These are phyloP conservation scores for Tetramorium alpestre DNA, from an alignment of 1,140 invertebrate genomes.

Conservation along the genomic window DNA sequence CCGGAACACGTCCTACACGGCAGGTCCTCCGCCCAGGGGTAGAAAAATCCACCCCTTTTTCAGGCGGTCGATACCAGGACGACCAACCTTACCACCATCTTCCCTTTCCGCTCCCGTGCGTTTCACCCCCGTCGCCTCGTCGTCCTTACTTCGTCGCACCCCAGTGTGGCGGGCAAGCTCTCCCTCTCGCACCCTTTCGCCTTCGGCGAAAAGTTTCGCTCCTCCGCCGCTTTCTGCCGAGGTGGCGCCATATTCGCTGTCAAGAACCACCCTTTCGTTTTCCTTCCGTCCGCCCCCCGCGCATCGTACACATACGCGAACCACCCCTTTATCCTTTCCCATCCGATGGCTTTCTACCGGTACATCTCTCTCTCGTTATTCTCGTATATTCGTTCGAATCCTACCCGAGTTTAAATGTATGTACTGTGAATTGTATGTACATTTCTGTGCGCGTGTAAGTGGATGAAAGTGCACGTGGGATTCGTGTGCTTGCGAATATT, in stretches of 20 bases:
- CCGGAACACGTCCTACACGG: constrained; percentile 73
- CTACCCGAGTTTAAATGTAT: neutral
- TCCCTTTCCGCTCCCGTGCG: constrained; percentile 72
- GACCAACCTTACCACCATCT: constrained; percentile 75
- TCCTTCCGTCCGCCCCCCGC: constrained; percentile 12
- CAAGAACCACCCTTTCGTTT: constrained; percentile 68
- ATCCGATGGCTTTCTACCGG: neutral
- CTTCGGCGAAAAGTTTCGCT: constrained; percentile 69
- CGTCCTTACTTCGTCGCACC: constrained; percentile 81
- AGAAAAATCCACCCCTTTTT: constrained; percentile 84
- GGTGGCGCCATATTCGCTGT: constrained; percentile 80
- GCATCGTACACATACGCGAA: constrained; percentile 36
- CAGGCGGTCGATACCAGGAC: constrained; percentile 83
- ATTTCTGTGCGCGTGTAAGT: neutral
- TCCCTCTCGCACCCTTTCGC: constrained; percentile 48
- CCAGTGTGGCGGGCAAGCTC: constrained; percentile 54
- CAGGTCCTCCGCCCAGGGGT: constrained; percentile 75
- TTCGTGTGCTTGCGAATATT: constrained; percentile 42
- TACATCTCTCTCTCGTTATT: constrained; percentile 24
- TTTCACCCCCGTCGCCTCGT: constrained; percentile 70
- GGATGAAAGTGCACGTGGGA: constrained; percentile 11
- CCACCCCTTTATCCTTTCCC: constrained; percentile 44
- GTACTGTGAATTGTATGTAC: neutral
- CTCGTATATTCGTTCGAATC: constrained; percentile 24
- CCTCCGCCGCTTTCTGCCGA: constrained; percentile 79